phyloP scores from a whole-genome alignment of 2,888 invertebrate genomes.

The Drosophila prostipennis region DNA sequence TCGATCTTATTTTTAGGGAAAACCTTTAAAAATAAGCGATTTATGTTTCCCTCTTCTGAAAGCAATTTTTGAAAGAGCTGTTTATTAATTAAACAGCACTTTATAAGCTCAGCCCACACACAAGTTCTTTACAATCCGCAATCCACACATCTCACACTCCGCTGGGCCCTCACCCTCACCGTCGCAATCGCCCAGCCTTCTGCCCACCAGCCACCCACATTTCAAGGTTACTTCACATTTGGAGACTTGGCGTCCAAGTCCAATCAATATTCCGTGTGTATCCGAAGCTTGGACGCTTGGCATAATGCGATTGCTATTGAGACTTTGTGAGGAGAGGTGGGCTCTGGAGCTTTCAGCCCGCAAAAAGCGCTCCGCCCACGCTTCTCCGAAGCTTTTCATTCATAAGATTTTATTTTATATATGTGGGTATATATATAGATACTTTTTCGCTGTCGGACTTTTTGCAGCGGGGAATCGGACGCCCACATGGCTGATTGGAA shows the following conservation, averaged over 20 bases:
- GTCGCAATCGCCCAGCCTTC: neutral
- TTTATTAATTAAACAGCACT: constrained; percentile 29
- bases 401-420: constrained; percentile 50
- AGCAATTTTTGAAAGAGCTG: constrained; percentile 9
- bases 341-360: constrained; percentile 24
- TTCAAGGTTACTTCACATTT: constrained; percentile 39
- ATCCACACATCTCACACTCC: constrained; percentile 6
- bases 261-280: constrained; percentile 48
- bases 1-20: neutral
- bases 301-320: constrained; percentile 31
- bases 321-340: neutral
- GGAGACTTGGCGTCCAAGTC: constrained; percentile 28
- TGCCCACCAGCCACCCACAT: constrained; percentile 17
- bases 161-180: neutral
- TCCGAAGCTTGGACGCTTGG: constrained; percentile 28
- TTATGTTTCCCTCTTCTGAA: constrained; percentile 1
- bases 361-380: constrained; percentile 34
- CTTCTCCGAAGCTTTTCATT: constrained; percentile 65
- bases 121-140: constrained; percentile 14
- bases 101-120: constrained; percentile 25
- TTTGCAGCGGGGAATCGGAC: constrained; percentile 20
- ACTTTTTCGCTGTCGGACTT: neutral
- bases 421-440: neutral
- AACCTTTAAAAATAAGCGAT: neutral
- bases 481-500: constrained; percentile 72